Conservation (phyloP, 1,140 invertebrate genomes). For the Schlechtendalia chinensis region DNA sequence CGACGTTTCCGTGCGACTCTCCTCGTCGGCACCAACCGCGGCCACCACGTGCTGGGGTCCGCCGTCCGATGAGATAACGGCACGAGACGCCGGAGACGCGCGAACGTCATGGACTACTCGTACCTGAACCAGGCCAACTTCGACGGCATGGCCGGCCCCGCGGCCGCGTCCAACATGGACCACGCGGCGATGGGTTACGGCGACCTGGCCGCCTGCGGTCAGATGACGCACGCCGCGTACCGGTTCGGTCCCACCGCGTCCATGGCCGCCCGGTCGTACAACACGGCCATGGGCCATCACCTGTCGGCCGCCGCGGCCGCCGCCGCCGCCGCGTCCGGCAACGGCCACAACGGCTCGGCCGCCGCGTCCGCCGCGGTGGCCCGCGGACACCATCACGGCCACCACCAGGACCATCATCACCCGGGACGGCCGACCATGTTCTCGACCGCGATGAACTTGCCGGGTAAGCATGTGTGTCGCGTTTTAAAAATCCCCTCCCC, state of each 20-base stretch:
- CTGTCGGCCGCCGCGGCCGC: constrained; percentile 37
- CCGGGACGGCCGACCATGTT: constrained; percentile 36
- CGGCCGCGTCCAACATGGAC: constrained; percentile 35
- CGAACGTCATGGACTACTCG: constrained; percentile 27
- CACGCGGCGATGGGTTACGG: constrained; percentile 46
- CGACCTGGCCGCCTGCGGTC: constrained; percentile 27
- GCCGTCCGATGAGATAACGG: constrained; percentile 35
- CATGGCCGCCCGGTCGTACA: constrained; percentile 44
- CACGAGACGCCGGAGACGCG: neutral
- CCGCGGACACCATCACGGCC: constrained; percentile 12
- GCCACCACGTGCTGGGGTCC: neutral
- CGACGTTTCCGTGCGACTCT: no score
- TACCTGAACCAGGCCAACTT: constrained; percentile 49
- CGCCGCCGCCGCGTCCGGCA: constrained; percentile 13
- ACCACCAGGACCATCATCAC: constrained; percentile 42
- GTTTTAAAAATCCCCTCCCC: no score
- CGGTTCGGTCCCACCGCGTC: constrained; percentile 45
- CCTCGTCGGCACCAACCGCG: neutral
- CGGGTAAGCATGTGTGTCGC: constrained; percentile 1
- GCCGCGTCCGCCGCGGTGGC: constrained; percentile 1
- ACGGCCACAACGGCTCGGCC: constrained; percentile 9
- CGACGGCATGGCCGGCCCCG: constrained; percentile 23
- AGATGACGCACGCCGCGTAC: constrained; percentile 45
- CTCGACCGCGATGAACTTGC: constrained; percentile 34
- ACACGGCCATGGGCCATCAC: constrained; percentile 46